Percentiles rank a stretch among this genome's conserved stretches.
Conservation (phyloP, 2,797 vertebrate genomes). For the Tenualosa thibaudeaui region DNA sequence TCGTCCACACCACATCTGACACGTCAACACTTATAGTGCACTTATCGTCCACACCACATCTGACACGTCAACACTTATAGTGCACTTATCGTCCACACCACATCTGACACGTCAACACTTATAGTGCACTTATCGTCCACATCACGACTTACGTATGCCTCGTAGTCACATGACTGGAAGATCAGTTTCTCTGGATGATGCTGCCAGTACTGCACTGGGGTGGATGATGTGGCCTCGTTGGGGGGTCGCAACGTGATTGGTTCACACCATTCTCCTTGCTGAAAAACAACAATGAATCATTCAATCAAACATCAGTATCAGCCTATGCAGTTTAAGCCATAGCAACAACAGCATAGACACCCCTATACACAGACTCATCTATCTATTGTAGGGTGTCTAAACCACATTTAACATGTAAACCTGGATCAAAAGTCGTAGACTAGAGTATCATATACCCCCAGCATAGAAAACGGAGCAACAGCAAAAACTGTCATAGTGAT, state of each 20-base stretch:
- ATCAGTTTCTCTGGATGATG: conserved; percentile 99
- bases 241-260: conserved; percentile 96
- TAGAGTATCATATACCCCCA: too few species aligned
- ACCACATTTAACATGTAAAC: too few species aligned
- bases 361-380: too few species aligned
- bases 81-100: too few species aligned
- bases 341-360: neutral
- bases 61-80: neutral
- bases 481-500: too few species aligned
- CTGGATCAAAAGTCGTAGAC: too few species aligned
- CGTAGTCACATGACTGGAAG: conserved; percentile 99
- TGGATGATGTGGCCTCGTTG: conserved; percentile 97
- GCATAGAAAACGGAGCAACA: too few species aligned
- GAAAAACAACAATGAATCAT: conserved; percentile 56
- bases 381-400: too few species aligned
- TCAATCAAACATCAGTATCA: neutral
- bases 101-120: too few species aligned
- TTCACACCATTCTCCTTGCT: conserved; percentile 99
- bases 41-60: too few species aligned
- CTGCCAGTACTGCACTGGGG: conserved; percentile 98
- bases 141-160: conserved; percentile 92
- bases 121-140: neutral
- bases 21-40: neutral
- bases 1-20: too few species aligned
- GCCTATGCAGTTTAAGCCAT: neutral